These are phyloP conservation scores for Mamestra brassicae DNA, from an alignment of 2,888 invertebrate species.

Conservation along the genomic window DNA sequence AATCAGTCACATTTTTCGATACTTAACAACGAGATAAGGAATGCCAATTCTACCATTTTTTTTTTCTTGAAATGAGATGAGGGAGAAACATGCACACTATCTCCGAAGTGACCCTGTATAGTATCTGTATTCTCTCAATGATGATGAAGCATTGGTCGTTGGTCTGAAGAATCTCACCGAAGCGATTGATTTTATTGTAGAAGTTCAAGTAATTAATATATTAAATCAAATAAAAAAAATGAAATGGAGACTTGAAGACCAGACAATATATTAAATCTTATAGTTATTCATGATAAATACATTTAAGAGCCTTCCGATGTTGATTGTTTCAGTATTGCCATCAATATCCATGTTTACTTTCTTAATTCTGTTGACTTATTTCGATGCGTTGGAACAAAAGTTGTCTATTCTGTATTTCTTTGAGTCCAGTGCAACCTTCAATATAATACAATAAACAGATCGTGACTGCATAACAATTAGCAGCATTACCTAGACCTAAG, in stretches of 20 bases:
- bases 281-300: neutral
- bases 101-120: too few species aligned
- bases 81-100: too few species aligned
- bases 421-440: slow-evolving; percentile 15
- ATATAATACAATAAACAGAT: slow-evolving; percentile 8
- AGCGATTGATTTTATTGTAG: neutral
- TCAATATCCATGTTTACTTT: slow-evolving; percentile 1
- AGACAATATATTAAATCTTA: neutral
- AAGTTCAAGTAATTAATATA: too few species aligned
- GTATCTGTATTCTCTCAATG: neutral
- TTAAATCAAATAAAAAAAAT: too few species aligned
- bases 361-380: neutral
- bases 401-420: slow-evolving; percentile 5
- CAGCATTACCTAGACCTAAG: slow-evolving; percentile 35
- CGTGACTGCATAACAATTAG: slow-evolving; percentile 45
- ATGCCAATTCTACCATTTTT: too few species aligned
- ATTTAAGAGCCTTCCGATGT: neutral
- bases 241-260: neutral
- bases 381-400: neutral
- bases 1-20: too few species aligned
- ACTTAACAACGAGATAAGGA: too few species aligned
- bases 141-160: neutral
- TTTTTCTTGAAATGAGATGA: too few species aligned
- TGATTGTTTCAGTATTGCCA: slow-evolving; percentile 3
- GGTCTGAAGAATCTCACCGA: neutral